Evolutionary conservation across 2,888 invertebrate genomes (phyloP).

Genomic region (Lobophora halterata): DNA sequence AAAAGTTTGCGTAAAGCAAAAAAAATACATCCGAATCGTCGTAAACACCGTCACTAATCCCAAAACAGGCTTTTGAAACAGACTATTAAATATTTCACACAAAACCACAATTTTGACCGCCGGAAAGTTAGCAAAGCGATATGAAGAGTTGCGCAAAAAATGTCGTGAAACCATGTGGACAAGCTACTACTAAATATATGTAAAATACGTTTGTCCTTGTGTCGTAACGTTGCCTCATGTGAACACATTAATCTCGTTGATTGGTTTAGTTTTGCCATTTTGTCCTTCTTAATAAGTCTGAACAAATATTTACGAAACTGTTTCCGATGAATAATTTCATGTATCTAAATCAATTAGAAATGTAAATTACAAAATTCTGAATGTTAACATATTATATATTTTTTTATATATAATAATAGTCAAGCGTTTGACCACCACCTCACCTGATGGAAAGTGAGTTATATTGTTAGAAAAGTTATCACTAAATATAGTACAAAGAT

Average conservation of each 20-base stretch:
- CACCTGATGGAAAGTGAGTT: no score
- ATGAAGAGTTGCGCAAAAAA: conserved; percentile 15
- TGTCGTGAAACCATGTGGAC: conserved; percentile 26
- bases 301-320: no score
- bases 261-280: no score
- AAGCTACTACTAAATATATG: conserved; percentile 23
- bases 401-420: no score
- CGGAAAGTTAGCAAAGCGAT: conserved; percentile 21
- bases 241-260: conserved; percentile 16
- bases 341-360: no score
- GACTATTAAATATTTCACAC: conserved; percentile 13
- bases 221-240: conserved; percentile 24
- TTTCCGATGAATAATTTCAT: no score
- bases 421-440: no score
- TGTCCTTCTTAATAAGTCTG: no score
- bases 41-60: conserved; percentile 9
- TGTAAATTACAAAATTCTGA: no score
- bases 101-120: conserved; percentile 12
- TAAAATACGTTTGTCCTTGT: conserved; percentile 25
- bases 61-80: conserved; percentile 6
- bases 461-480: no score
- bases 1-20: background rate
- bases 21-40: background rate
- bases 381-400: no score
- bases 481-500: no score